phyloP scores from a whole-genome alignment of 2,888 invertebrate species.

The Rhogogaster chlorosoma region DNA sequence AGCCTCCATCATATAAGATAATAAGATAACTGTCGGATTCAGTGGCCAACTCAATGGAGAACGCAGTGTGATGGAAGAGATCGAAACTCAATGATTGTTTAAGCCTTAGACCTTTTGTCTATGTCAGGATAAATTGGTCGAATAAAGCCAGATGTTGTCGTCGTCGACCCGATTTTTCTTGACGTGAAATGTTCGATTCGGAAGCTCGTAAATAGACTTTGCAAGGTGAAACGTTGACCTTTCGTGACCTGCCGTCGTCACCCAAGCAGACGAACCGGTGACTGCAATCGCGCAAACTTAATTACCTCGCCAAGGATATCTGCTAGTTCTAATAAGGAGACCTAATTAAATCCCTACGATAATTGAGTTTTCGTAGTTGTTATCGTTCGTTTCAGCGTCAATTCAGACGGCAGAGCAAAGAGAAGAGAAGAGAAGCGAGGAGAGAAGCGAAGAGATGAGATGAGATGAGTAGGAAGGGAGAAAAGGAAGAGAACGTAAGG shows the following conservation, averaged over 20 bases:
- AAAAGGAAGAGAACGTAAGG: conserved; percentile 13
- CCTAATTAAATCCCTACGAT: conserved; percentile 44
- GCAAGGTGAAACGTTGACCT: conserved; percentile 21
- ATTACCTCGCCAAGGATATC: conserved; percentile 41
- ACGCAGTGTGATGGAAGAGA: background rate
- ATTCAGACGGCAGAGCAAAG: background rate
- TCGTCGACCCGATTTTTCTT: conserved; percentile 10
- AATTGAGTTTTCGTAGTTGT: conserved; percentile 48
- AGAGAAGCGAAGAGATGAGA: background rate
- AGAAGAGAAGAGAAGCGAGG: background rate
- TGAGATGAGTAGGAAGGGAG: background rate
- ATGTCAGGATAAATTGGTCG: conserved; percentile 10
- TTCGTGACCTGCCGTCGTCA: conserved; percentile 27
- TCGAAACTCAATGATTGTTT: conserved; percentile 7
- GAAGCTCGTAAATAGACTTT: conserved; percentile 12
- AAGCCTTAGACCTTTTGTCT: background rate
- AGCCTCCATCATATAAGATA: background rate
- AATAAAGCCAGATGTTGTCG: conserved; percentile 14
- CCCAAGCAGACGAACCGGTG: conserved; percentile 33
- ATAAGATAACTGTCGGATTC: background rate
- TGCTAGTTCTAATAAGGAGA: conserved; percentile 44
- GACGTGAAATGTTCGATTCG: conserved; percentile 21
- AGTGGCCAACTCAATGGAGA: background rate
- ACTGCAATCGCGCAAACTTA: conserved; percentile 33
- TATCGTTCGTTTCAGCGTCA: conserved; percentile 38